Conservation (phyloP, 1,140 invertebrate genomes). For the Parasteatoda tepidariorum region DNA sequence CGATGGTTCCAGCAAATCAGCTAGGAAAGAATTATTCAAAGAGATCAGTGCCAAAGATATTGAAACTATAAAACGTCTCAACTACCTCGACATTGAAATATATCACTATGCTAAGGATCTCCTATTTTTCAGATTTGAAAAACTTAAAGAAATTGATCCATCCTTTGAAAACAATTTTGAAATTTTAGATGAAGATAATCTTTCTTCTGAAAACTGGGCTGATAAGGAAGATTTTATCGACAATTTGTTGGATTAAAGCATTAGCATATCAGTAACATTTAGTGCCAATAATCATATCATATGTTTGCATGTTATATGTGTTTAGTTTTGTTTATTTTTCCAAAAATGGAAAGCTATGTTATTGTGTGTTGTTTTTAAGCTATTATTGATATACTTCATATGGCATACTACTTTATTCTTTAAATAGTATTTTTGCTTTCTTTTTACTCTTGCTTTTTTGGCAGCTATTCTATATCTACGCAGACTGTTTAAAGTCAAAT, state of each 20-base stretch:
- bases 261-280: no score
- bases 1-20: constrained; percentile 42
- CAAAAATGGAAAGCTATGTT: no score
- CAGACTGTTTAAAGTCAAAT: no score
- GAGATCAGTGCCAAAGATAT: constrained; percentile 62
- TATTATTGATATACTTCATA: no score
- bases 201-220: constrained; percentile 57
- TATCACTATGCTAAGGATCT: constrained; percentile 70
- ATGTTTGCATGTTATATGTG: no score
- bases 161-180: constrained; percentile 78
- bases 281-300: no score
- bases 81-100: constrained; percentile 68
- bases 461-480: no score
- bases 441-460: no score
- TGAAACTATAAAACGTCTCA: constrained; percentile 65
- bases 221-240: constrained; percentile 61
- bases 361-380: no score
- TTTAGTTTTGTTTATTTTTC: no score
- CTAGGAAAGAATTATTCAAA: constrained; percentile 54
- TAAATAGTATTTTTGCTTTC: no score
- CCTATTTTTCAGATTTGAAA: constrained; percentile 71
- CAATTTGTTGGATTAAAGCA: constrained; percentile 40
- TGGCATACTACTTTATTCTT: no score
- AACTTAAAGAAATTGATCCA: constrained; percentile 80
- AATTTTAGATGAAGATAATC: constrained; percentile 26